Evolutionary conservation across 2,888 invertebrate species (phyloP).

Genomic region (Mactromeris polynyma): DNA sequence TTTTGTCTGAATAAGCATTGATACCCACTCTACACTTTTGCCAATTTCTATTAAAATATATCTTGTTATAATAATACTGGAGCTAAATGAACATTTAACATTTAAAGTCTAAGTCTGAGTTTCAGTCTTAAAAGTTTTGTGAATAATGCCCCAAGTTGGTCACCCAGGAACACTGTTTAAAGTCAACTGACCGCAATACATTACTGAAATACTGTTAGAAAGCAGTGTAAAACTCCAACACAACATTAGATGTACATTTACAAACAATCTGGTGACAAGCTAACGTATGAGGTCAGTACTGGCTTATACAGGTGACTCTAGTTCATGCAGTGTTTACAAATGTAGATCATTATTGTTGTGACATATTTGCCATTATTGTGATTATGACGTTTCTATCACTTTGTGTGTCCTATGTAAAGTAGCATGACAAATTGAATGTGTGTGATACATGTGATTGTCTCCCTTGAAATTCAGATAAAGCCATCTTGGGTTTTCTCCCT

Average conservation of each 20-base stretch:
- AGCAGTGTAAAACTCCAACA: too few relatives aligned
- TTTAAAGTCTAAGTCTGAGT: too few relatives aligned
- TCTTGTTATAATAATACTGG: too few relatives aligned
- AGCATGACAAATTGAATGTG: neutral
- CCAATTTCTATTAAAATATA: too few relatives aligned
- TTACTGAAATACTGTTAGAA: too few relatives aligned
- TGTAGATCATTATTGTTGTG: neutral
- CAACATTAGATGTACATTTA: neutral
- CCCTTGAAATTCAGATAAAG: neutral
- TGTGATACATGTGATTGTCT: neutral
- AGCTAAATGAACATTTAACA: too few relatives aligned
- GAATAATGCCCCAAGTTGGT: too few relatives aligned
- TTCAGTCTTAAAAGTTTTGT: too few relatives aligned
- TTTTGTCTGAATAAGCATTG: too few relatives aligned
- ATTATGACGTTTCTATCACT: neutral
- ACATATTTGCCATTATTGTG: neutral
- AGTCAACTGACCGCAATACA: too few relatives aligned
- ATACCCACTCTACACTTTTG: too few relatives aligned
- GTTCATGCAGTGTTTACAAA: neutral
- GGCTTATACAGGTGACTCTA: neutral
- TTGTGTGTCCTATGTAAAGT: neutral
- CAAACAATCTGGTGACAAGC: neutral
- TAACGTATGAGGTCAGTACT: neutral
- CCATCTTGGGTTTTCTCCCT: neutral
- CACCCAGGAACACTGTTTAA: too few relatives aligned